Evolutionary conservation across 2,888 invertebrate genomes (phyloP), one percentile per base, ranked within the genome.

Genomic region (Chironomus tentans): DNA sequence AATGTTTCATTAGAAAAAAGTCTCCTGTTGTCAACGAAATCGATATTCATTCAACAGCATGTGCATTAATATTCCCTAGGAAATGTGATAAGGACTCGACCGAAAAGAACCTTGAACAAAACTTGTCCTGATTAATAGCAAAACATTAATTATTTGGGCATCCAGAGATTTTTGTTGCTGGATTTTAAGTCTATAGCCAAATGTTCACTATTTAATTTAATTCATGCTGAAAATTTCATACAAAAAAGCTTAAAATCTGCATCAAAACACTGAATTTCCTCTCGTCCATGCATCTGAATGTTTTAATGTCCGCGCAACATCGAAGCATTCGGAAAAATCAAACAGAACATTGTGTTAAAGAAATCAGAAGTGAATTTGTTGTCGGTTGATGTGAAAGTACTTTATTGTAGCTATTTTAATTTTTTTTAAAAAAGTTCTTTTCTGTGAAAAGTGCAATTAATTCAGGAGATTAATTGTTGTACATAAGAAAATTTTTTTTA

Each of bases 1-100:
- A 69, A 68, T 28, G 61, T 70, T 65, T 70, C 28, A 38, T 68
- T 28, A 56, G 69, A 71, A 21, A 46, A 70, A 76, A 15, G 10
- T 73, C 50, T 10, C 21, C 21, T 28, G 21, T 38, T 56, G 50
- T 47, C 6, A 61, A 61, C 61, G 18, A 18, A 18, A 18, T 61
- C 61, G 61, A 18, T 21, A 61, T 18, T 61, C 22, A 56, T 48
- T 38, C 62, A 22, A 38, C 4, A 73, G 15, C 6, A 28, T 68
- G 38, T 24, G 18, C 38, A 38, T 38, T 38, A 10, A 38, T 38
- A 10, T 38, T 10, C 10, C 38, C 38, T 38, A 10, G 7, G 38
- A 38, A 38, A 38, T 38, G 4, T 38, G 38, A 38, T 38, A 38
- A 38, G 38, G 38, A 38, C 1, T 38, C 38, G 10, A 10, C 38